Evolutionary conservation across 2,113 vertebrate species (phyloP).

Genomic region (Antechinus stuartii): DNA sequence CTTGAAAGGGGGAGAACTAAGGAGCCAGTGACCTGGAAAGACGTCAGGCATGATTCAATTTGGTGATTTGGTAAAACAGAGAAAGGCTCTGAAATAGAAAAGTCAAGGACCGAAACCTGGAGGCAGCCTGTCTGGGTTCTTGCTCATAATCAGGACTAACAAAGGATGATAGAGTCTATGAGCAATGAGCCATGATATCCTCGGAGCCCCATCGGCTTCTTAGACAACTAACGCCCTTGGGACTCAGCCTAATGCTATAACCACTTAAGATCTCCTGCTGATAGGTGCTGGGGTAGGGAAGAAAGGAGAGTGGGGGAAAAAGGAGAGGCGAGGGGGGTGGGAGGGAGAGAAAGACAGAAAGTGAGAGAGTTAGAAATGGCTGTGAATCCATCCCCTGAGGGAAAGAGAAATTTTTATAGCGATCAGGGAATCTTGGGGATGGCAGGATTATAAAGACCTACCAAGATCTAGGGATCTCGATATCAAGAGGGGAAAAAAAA

Average conservation of each 20-base stretch:
- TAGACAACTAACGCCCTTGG: constrained; percentile 43
- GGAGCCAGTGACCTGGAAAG: constrained; percentile 17
- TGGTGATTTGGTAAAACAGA: constrained; percentile 65
- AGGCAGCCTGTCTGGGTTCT: constrained; percentile 79
- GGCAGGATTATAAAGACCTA: neutral
- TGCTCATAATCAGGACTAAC: constrained; percentile 77
- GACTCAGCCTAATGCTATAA: constrained; percentile 61
- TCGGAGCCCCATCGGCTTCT: constrained; percentile 61
- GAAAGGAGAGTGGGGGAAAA: neutral
- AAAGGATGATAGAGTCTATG: constrained; percentile 71
- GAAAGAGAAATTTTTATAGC: neutral
- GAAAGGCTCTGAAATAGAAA: constrained; percentile 74
- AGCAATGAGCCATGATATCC: constrained; percentile 69
- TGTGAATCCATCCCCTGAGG: neutral
- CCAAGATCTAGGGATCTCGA: neutral
- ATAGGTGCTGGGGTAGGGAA: constrained; percentile 48
- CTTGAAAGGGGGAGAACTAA: neutral
- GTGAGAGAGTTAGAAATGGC: neutral
- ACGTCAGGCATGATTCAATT: constrained; percentile 77
- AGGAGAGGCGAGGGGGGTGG: neutral
- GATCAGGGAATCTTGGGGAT: neutral
- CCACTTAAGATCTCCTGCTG: neutral
- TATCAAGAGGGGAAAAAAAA: neutral
- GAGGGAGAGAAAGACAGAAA: neutral
- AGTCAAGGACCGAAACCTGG: constrained; percentile 71